A percentile compares a stretch with the other conserved stretches of the same genome.
phyloP scores from a whole-genome alignment of 1,140 invertebrate species.

The Eriosoma lanigerum region DNA sequence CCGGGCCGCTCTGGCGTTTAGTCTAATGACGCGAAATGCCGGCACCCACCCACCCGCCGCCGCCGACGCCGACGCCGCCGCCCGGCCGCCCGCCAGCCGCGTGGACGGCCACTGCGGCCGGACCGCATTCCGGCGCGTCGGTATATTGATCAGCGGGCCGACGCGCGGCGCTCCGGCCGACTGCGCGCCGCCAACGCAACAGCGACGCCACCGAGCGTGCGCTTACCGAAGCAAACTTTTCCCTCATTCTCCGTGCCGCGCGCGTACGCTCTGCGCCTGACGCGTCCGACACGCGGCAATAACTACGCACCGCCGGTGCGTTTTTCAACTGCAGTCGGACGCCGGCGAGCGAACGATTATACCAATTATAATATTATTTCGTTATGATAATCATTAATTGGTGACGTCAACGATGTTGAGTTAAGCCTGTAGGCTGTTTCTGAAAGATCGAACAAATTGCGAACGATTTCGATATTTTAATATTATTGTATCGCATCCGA shows the following conservation, averaged over 20 bases:
- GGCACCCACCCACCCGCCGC: background rate
- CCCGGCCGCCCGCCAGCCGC: background rate
- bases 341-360: no score
- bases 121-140: background rate
- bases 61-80: background rate
- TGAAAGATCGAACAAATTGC: no score
- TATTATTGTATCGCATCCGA: no score
- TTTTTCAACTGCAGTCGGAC: no score
- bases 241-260: background rate
- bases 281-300: no score
- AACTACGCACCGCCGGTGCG: no score
- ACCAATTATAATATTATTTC: no score
- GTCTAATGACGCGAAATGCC: conserved; percentile 36
- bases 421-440: no score
- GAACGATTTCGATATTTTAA: no score
- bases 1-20: conserved; percentile 36
- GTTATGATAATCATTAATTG: no score
- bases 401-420: no score
- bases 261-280: background rate
- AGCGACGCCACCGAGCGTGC: background rate
- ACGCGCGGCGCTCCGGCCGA: background rate
- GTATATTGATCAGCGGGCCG: conserved; percentile 33
- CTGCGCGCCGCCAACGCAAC: background rate
- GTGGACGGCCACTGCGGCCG: no score
- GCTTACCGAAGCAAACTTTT: background rate